Base-by-base conservation (phyloP, 1,140 invertebrate genomes). In the Rhagoletis zephyria region DNA sequence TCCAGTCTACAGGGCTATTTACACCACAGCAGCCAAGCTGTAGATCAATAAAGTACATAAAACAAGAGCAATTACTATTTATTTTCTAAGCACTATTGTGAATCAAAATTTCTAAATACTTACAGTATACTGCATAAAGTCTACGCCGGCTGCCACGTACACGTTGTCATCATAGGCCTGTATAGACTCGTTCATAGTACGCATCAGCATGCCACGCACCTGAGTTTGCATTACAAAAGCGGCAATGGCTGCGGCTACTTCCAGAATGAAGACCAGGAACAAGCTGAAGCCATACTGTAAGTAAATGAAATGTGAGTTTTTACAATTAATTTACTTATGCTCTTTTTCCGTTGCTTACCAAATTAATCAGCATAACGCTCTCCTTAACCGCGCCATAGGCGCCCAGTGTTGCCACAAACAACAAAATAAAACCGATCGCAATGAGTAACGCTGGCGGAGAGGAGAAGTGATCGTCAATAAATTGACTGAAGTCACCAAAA, bases 351-450 rank as follows among this genome's bases (percentile, higher is more conserved):
- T 48, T 56, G 30, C 95, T 95, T 93, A 97, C 96, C 90, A 95
- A 94, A 89, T 97, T 95, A 40, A 97, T 95, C 93, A 98, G 95
- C 92, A 96, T 96, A 10, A 96, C 96, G 91, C 96, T 97, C 93
- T 97, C 97, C 91, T 95, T 96, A 81, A 97, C 91, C 1, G 97
- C 97, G 10, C 97, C 97, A 89, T 96, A 96, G 90, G 96, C 97
- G 85, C 97, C 97, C 90, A 97, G 95, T 74, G 96, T 94, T 1
- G 97, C 96, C 14, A 97, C 96, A 60, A 96, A 93, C 85, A 97
- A 95, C 89, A 97, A 95, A 42, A 97, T 94, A 77, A 95, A 94
- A 1, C 97, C 97, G 88, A 97, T 95, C 67, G 95, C 95, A 85
- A 97, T 96, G 42, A 97, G 93, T 12, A 97, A 93, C 4, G 95